Conservation (phyloP, 2,888 invertebrate genomes). For the Punctoribates punctum region DNA sequence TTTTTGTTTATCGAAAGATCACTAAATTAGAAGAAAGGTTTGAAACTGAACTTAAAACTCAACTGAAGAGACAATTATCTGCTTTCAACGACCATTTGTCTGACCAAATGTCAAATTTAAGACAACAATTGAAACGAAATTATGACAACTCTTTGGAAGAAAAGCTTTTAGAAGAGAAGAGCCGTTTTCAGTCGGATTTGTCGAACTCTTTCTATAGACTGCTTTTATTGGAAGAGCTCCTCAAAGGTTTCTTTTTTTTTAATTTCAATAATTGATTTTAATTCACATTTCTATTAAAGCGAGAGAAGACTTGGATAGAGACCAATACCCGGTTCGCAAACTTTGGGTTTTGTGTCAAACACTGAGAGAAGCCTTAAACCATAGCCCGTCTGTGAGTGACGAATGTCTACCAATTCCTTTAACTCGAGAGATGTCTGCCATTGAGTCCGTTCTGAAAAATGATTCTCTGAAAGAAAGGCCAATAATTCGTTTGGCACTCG, state of each 20-base stretch:
- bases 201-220: constrained; percentile 45
- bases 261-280: not conserved
- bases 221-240: constrained; percentile 44
- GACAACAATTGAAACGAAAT: constrained; percentile 59
- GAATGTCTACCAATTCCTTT: constrained; percentile 62
- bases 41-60: constrained; percentile 69
- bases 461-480: constrained; percentile 45
- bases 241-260: constrained; percentile 43
- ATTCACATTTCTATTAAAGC: no score
- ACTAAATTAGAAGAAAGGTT: constrained; percentile 46
- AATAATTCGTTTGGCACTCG: constrained; percentile 53
- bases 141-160: constrained; percentile 61
- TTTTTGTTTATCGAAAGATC: constrained; percentile 19
- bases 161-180: constrained; percentile 63
- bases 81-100: constrained; percentile 76
- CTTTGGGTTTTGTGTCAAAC: constrained; percentile 93
- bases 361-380: constrained; percentile 69
- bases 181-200: constrained; percentile 66
- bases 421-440: constrained; percentile 66
- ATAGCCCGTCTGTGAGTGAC: constrained; percentile 59
- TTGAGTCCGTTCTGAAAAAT: constrained; percentile 69
- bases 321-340: constrained; percentile 71
- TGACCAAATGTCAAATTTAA: constrained; percentile 64
- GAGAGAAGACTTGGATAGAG: constrained; percentile 61
- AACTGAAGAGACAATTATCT: constrained; percentile 77